These are phyloP conservation scores for Chromobotia macracanthus DNA, from an alignment of 2,797 vertebrate genomes.

Conservation along the genomic window DNA sequence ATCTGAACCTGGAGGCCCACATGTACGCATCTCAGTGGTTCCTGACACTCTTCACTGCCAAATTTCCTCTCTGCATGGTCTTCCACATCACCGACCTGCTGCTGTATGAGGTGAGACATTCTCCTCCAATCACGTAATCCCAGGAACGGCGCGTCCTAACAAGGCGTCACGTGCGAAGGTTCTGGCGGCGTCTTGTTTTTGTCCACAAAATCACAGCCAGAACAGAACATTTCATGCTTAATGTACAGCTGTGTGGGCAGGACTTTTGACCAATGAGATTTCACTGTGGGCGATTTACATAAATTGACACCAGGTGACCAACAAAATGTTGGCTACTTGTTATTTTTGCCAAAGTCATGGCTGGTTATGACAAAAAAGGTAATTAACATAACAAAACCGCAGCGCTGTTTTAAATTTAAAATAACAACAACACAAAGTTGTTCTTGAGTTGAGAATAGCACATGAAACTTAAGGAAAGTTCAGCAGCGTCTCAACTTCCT, in stretches of 20 bases:
- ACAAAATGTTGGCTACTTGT: not conserved
- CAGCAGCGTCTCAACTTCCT: constrained; percentile 22
- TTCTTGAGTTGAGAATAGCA: not conserved
- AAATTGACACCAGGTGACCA: no score
- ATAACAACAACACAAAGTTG: not conserved
- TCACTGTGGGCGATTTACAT: no score
- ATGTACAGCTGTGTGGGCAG: no score
- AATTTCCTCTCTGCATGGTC: constrained; percentile 99
- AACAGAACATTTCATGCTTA: not conserved
- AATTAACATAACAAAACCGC: not conserved
- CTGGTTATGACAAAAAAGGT: not conserved
- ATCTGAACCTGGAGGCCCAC: constrained; percentile 92
- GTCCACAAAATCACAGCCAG: not conserved
- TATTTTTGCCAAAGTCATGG: no score
- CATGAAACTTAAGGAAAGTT: constrained; percentile 16
- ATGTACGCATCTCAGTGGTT: constrained; percentile 99
- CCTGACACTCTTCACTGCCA: constrained; percentile 96
- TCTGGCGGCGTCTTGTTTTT: not conserved
- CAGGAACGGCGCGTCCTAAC: not conserved
- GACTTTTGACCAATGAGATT: no score
- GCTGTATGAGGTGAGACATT: constrained; percentile 87
- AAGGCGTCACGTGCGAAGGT: not conserved
- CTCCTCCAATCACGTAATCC: constrained; percentile 13
- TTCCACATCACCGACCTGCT: constrained; percentile 99
- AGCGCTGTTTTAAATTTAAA: no score